Conservation (phyloP, 2,113 vertebrate species). For the Hyperopisus bebe region DNA sequence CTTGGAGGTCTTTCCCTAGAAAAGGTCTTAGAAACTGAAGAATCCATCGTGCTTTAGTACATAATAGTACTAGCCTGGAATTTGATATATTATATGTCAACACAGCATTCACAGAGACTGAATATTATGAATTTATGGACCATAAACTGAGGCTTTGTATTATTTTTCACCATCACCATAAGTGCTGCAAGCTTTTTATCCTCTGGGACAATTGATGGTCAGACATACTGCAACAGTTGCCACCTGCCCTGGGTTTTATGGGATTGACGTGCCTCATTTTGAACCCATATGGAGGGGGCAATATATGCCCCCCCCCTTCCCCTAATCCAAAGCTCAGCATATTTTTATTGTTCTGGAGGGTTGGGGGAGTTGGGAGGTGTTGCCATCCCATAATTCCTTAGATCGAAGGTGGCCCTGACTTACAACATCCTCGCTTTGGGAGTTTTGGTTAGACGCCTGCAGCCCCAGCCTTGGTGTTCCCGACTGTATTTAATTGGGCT, state of each 20-base stretch:
- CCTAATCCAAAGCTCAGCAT: not conserved
- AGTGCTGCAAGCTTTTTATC: not conserved
- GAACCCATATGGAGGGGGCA: not conserved
- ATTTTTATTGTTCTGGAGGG: not conserved
- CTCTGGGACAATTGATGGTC: not conserved
- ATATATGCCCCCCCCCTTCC: not conserved
- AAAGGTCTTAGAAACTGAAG: not conserved
- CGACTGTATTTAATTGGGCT: not conserved
- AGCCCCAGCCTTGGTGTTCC: not conserved
- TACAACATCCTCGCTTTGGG: not conserved
- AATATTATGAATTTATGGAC: not conserved
- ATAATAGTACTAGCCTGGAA: not conserved
- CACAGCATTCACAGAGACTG: not conserved
- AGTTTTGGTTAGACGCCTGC: not conserved
- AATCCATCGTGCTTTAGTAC: not conserved
- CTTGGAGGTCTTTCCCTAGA: not conserved
- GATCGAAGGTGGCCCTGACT: not conserved
- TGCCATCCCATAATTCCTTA: not conserved
- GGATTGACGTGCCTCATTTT: not conserved
- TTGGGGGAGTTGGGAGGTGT: not conserved
- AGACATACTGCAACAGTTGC: not conserved
- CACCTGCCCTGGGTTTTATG: not conserved
- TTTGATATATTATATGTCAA: not conserved
- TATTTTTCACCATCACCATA: not conserved
- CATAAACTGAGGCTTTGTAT: not conserved